phyloP scores from a whole-genome alignment of 2,113 vertebrate genomes.

The Patagioenas fasciata region DNA sequence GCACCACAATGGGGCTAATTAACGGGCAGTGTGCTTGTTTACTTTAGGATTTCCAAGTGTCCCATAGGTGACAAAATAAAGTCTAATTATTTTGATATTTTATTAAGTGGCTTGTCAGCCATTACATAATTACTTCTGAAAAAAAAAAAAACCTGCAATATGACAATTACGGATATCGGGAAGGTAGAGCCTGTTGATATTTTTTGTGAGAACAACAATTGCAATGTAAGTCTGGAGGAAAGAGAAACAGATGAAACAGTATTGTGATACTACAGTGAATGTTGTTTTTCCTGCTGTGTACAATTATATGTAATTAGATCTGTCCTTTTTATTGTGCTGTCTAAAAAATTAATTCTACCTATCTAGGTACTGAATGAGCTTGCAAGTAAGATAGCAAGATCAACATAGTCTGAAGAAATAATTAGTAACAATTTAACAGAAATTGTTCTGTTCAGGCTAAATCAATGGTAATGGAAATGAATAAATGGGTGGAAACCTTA shows the following conservation, averaged over 20 bases:
- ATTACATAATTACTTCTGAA: conserved; percentile 32
- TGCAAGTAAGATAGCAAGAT: conserved; percentile 32
- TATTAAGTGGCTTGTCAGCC: conserved; percentile 32
- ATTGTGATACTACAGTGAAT: conserved; percentile 28
- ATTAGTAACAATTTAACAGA: conserved; percentile 59
- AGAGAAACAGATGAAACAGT: conserved; percentile 34
- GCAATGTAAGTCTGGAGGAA: background rate
- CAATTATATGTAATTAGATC: conserved; percentile 62
- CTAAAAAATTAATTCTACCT: conserved; percentile 60
- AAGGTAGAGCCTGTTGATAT: conserved; percentile 30
- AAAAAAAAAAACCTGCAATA: background rate
- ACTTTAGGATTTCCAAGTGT: conserved; percentile 28
- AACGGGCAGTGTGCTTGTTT: background rate
- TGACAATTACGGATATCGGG: conserved; percentile 28
- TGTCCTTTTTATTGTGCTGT: conserved; percentile 48
- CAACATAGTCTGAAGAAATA: conserved; percentile 52
- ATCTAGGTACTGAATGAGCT: conserved; percentile 34
- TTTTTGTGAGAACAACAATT: conserved; percentile 28
- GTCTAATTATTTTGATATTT: conserved; percentile 65
- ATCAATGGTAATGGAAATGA: conserved; percentile 47
- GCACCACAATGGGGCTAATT: conserved; percentile 20
- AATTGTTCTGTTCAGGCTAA: conserved; percentile 38
- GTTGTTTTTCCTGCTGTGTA: conserved; percentile 46
- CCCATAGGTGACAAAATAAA: conserved; percentile 45
- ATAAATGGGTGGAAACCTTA: conserved; percentile 43